Base-by-base conservation (phyloP, 2,113 vertebrate species). In the Amblyornis subalaris region DNA sequence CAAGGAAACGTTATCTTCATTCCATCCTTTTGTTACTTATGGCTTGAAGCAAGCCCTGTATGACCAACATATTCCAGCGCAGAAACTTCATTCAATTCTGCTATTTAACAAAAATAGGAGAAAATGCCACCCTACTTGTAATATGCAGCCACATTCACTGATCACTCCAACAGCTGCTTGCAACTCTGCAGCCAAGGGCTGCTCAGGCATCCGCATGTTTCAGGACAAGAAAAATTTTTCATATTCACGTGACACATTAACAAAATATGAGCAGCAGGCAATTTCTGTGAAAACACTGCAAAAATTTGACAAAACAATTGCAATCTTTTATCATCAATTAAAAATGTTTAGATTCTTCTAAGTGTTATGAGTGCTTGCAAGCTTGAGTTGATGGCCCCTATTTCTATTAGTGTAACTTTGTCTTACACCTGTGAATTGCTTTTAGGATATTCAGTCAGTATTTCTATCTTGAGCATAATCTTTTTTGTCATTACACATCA, bases 151-250 rank as follows among this genome's bases (percentile, higher is more conserved):
- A 35, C 7, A 5, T 76, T 50, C 15, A 50, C 58, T 18, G 10
- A 76, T 48, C n/a, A 24, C 44, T 90, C 76, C 33, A 85, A 21
- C 42, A 57, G 21, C 20, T 40, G 7, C 38, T 42, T 21, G 5
- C 9, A 42, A 42, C 26, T 31, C 12, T 1, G 21, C 12, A 62
- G 15, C 44, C 31, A 61, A 54, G 35, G 12, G 57, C 20, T 48
- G 15, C 20, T 54, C 50, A 35, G 15, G 13, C 19, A 26, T 54
- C 28, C 23, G 35, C 0, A 12, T 1, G 0, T 21, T 53, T 72
- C 35, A 83, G 53, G 21, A 22, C 15, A 72, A 40, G 9, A 85
- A 60, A 76, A 69, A 21, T 10, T 8, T 10, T 36, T 36, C 18
- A 72, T 10, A 76, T 42, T 11, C 40, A 42, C 2, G 0, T 6